These are phyloP conservation scores for Caenorhabditis panamensis DNA, from an alignment of 2,888 invertebrate genomes.

Conservation along the genomic window DNA sequence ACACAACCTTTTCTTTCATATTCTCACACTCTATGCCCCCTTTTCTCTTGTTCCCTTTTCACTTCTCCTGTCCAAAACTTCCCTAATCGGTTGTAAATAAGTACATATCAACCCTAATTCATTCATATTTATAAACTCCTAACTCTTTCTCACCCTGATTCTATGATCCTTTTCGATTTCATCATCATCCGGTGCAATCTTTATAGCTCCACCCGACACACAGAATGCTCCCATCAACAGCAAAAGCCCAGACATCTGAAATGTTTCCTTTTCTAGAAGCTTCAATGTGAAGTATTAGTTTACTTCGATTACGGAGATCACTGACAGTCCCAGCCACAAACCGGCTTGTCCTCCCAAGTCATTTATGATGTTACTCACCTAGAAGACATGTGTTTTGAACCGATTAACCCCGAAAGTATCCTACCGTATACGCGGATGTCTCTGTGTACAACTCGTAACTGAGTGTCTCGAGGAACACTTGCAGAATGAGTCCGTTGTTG, in stretches of 20 bases:
- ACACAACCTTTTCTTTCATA: conserved; percentile 7
- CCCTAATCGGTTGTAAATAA: background rate
- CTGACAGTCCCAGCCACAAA: conserved; percentile 82
- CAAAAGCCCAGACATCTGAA: conserved; percentile 61
- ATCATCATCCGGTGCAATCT: conserved; percentile 61
- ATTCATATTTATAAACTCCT: background rate
- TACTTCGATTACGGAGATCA: conserved; percentile 82
- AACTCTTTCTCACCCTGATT: conserved; percentile 47
- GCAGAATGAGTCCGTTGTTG: conserved; percentile 79
- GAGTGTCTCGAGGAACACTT: conserved; percentile 81
- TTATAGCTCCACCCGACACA: conserved; percentile 63
- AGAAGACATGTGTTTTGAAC: conserved; percentile 15
- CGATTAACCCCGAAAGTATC: background rate
- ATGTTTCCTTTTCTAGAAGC: background rate
- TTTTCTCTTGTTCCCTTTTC: background rate
- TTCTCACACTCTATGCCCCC: background rate
- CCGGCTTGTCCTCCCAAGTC: conserved; percentile 82
- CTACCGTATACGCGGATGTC: conserved; percentile 64
- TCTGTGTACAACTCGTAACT: conserved; percentile 76
- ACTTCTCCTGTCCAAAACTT: background rate
- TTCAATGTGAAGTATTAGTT: background rate
- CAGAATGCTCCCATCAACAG: conserved; percentile 63
- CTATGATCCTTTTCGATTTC: conserved; percentile 66
- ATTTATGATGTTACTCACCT: conserved; percentile 81
- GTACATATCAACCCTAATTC: background rate